phyloP scores from a whole-genome alignment of 2,888 invertebrate genomes.

The Alviniconcha strummeri region DNA sequence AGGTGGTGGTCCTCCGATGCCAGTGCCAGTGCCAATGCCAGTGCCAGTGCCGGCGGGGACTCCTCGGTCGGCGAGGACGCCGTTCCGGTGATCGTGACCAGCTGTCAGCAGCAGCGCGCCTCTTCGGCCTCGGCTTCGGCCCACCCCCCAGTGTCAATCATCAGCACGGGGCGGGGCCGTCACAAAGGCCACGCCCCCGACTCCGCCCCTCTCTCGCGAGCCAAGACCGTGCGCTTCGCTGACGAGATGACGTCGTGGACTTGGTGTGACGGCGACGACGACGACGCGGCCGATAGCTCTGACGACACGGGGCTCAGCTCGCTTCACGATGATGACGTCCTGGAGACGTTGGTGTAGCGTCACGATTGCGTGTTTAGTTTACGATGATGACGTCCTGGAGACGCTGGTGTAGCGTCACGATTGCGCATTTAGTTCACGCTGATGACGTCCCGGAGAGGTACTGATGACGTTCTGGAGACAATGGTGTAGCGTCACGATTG shows the following conservation, averaged over 20 bases:
- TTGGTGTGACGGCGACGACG: constrained; percentile 71
- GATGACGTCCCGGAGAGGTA: too few species aligned
- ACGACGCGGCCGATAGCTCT: constrained; percentile 67
- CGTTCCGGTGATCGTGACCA: not conserved
- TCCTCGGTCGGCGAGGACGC: not conserved
- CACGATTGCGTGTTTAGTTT: not conserved
- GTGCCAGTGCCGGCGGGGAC: too few species aligned
- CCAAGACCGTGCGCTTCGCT: constrained; percentile 30
- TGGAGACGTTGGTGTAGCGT: constrained; percentile 61
- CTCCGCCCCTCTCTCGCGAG: constrained; percentile 5
- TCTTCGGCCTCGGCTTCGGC: too few species aligned
- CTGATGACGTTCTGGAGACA: too few species aligned
- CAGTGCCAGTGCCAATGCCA: too few species aligned
- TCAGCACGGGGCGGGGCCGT: not conserved
- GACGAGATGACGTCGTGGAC: not conserved
- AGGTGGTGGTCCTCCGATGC: too few species aligned
- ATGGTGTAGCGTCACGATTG: too few species aligned
- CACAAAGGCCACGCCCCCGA: not conserved
- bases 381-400: not conserved
- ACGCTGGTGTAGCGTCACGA: not conserved
- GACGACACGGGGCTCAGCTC: constrained; percentile 77
- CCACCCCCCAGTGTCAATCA: not conserved
- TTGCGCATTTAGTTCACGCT: too few species aligned
- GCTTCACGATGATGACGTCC: constrained; percentile 72
- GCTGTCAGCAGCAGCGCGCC: not conserved